Percentiles rank a stretch among this genome's conserved stretches.
These are phyloP conservation scores for Heliconius ethilla DNA, from an alignment of 2,888 invertebrate genomes.

Conservation along the genomic window DNA sequence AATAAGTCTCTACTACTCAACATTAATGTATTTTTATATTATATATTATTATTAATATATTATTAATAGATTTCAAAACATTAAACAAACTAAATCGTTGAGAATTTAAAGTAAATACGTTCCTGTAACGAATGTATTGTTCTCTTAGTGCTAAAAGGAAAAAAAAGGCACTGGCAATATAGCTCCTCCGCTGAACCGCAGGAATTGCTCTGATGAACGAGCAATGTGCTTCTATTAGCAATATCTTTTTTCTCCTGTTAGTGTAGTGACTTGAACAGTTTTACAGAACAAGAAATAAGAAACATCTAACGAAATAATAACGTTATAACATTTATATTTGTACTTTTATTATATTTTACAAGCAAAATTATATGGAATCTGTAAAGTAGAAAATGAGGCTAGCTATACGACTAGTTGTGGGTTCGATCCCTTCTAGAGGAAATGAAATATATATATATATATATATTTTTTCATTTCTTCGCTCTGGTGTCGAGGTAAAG, in stretches of 20 bases:
- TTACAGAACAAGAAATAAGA: conserved; percentile 47
- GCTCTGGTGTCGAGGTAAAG: too few species aligned
- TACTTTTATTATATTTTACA: background rate
- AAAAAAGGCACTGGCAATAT: conserved; percentile 60
- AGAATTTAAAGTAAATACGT: conserved; percentile 57
- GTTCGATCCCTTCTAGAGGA: too few species aligned
- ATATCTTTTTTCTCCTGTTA: conserved; percentile 61
- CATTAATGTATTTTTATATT: too few species aligned
- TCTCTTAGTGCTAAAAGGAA: conserved; percentile 70
- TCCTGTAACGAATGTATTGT: conserved; percentile 76
- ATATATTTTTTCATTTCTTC: too few species aligned
- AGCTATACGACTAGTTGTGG: too few species aligned
- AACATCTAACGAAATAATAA: background rate
- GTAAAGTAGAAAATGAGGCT: too few species aligned
- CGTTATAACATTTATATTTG: background rate
- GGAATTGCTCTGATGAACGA: conserved; percentile 74
- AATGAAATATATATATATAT: too few species aligned
- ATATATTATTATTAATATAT: too few species aligned
- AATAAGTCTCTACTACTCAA: too few species aligned
- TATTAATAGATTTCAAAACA: conserved; percentile 57
- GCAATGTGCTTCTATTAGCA: conserved; percentile 72
- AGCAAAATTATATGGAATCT: background rate
- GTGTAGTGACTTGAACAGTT: conserved; percentile 55
- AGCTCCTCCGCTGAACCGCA: conserved; percentile 64
- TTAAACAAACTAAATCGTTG: conserved; percentile 65